Percentiles rank a stretch among this genome's conserved stretches.
phyloP scores from a whole-genome alignment of 2,888 invertebrate genomes.

The Amphipoea oculea region DNA sequence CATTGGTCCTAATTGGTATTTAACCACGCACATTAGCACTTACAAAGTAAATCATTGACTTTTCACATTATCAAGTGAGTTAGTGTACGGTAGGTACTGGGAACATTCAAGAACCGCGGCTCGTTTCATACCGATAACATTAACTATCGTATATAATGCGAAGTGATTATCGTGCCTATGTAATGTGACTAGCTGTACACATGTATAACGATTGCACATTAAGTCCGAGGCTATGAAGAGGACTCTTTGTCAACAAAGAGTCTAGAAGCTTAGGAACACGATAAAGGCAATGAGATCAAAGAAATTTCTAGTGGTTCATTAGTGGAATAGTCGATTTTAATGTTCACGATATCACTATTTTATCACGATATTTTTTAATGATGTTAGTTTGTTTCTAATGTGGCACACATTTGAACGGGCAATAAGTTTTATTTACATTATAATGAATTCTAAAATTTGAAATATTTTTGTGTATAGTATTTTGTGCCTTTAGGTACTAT shows the following conservation, averaged over 20 bases:
- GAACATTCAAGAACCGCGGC: conserved; percentile 48
- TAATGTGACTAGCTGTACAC: conserved; percentile 5
- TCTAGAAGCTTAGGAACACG: conserved; percentile 15
- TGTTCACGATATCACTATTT: conserved; percentile 9
- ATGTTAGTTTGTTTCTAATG: neutral
- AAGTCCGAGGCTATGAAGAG: conserved; percentile 23
- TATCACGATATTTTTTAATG: neutral
- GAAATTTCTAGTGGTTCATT: conserved; percentile 41
- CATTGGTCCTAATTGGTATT: conserved; percentile 9
- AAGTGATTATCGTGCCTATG: conserved; percentile 31
- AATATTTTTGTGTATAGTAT: neutral
- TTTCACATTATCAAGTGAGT: neutral
- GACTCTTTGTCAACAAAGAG: conserved; percentile 24
- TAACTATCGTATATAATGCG: conserved; percentile 9
- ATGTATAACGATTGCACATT: conserved; percentile 17
- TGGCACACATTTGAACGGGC: neutral
- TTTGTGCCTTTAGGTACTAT: neutral
- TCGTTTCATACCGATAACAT: conserved; percentile 38
- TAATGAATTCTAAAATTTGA: neutral
- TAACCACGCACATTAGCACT: neutral
- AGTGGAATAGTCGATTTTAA: conserved; percentile 5
- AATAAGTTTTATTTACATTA: conserved; percentile 2
- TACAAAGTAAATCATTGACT: conserved; percentile 2
- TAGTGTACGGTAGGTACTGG: neutral
- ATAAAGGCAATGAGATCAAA: conserved; percentile 11